Evolutionary conservation across 2,113 vertebrate genomes (phyloP), one percentile per base, ranked within the genome.

Genomic region (Xyrauchen texanus): DNA sequence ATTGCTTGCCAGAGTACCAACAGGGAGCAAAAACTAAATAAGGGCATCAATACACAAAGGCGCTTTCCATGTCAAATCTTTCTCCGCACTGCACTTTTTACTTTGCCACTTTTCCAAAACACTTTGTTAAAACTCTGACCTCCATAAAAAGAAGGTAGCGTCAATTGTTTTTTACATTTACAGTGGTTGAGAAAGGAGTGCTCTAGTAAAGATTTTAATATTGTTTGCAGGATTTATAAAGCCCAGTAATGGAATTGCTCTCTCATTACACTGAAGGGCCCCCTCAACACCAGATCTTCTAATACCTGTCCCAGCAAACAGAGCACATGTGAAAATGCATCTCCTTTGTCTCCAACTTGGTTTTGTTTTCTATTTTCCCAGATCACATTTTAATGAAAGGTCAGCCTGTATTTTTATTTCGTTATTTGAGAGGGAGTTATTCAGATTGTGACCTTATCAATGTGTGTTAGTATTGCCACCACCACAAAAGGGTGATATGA

Each of bases 371-470:
- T 76, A 55, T 44, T 67, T 70, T 78, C 75, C 4, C 45, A 86
- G 82, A 81, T 78, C 16, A 84, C 81, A 77, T 80, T 83, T 63
- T 83, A 83, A 76, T 85, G 82, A 89, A 90, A 84, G 89, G 88
- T 87, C 88, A 53, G 12, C 4, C 21, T 7, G 61, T 21, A 21
- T 72, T 34, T 76, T 62, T 76, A 58, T 80, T 15, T 83, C 74
- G 66, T 58, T 58, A 7, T 15, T 58, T 3, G 84, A 85, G 85
- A 86, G 80, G 71, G 84, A 78, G 79, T 87, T 89, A 91, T 92
- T 91, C 87, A 91, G 90, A 93, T 89, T 74, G 68, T 86, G 88
- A 91, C 92, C 91, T 91, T 91, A 91, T 91, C 91, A 91, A 85
- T 79, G 80, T 66, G 45, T 65, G 81, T 89, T 89, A 87, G 81